These are phyloP conservation scores for Mastacembelus armatus DNA, from an alignment of 2,797 vertebrate species.

Conservation along the genomic window DNA sequence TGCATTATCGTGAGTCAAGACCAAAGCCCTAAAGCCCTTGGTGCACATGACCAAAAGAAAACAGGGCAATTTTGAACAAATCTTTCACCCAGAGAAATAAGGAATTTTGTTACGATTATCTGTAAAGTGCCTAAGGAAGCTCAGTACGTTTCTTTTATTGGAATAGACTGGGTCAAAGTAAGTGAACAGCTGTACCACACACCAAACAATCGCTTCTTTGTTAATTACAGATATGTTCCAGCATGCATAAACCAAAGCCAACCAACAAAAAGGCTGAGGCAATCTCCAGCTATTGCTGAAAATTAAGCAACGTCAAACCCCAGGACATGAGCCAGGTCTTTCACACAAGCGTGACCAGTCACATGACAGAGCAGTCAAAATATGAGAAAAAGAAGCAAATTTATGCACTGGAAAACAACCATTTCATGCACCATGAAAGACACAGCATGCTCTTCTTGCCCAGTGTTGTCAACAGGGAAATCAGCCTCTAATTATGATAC, in stretches of 20 bases:
- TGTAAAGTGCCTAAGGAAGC: constrained; percentile 18
- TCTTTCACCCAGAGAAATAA: constrained; percentile 20
- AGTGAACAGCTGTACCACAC: constrained; percentile 31
- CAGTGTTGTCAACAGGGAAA: constrained; percentile 75
- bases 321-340: constrained; percentile 40
- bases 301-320: constrained; percentile 51
- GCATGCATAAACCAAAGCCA: constrained; percentile 70
- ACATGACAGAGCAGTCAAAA: constrained; percentile 34
- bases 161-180: constrained; percentile 36
- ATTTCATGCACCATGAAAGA: constrained; percentile 60
- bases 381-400: constrained; percentile 28
- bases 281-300: constrained; percentile 37
- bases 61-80: constrained; percentile 3
- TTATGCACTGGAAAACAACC: constrained; percentile 43
- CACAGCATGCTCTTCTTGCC: constrained; percentile 39
- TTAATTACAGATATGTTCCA: constrained; percentile 54
- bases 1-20: constrained; percentile 6
- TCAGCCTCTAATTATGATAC: constrained; percentile 66
- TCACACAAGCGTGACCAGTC: constrained; percentile 40
- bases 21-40: background rate
- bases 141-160: constrained; percentile 18
- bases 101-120: constrained; percentile 5
- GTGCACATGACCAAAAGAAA: constrained; percentile 2
- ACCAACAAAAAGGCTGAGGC: constrained; percentile 39
- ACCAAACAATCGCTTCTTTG: constrained; percentile 57